A percentile compares a stretch with the other conserved stretches of the same genome.
phyloP scores from a whole-genome alignment of 2,797 vertebrate genomes.

The Spinus olivaceus region DNA sequence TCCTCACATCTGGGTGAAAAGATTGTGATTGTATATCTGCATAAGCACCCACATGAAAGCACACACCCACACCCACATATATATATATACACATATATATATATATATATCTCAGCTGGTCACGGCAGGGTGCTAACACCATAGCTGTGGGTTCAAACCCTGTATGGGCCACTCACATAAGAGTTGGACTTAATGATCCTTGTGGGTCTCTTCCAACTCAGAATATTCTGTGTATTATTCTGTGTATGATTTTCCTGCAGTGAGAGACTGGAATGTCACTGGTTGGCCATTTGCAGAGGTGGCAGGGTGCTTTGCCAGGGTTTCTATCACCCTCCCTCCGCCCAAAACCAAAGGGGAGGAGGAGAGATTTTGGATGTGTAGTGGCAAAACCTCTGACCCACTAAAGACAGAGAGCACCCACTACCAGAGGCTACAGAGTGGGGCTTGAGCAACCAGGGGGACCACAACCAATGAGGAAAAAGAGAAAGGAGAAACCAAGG shows the following conservation, averaged over 20 bases:
- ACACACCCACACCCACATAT: not conserved
- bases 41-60: accelerated
- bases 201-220: not conserved
- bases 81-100: too few relatives aligned
- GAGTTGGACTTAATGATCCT: too few relatives aligned
- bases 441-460: not conserved
- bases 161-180: not conserved
- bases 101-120: not conserved
- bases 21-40: not conserved
- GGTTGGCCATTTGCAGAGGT: not conserved
- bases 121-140: not conserved
- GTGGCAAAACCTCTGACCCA: not conserved
- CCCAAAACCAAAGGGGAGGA: not conserved
- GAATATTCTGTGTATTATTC: not conserved
- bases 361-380: not conserved
- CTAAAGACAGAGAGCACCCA: not conserved
- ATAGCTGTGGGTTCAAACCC: accelerated
- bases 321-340: not conserved
- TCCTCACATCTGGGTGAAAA: not conserved
- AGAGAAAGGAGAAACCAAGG: not conserved
- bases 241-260: not conserved
- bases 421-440: not conserved
- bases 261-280: not conserved
- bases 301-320: not conserved
- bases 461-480: not conserved